phyloP scores from a whole-genome alignment of 2,888 invertebrate genomes.

The Hofmannophila pseudospretella region DNA sequence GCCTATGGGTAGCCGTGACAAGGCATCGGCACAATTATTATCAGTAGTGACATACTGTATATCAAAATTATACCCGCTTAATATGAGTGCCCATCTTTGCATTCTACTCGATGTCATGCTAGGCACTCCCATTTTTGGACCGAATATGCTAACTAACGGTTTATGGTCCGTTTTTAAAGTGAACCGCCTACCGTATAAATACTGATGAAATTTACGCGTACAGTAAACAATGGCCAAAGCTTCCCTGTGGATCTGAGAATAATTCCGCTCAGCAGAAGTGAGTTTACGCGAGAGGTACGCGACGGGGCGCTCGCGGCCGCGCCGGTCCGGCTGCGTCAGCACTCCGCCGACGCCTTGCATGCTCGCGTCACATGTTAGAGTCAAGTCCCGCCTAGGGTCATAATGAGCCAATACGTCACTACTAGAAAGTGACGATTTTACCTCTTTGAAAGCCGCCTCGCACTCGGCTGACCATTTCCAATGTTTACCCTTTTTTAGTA shows the following conservation, averaged over 20 bases:
- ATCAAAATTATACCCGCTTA: conserved; percentile 9
- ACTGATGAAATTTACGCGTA: conserved; percentile 9
- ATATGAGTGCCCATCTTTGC: conserved; percentile 13
- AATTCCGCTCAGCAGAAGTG: conserved; percentile 3
- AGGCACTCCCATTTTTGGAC: conserved; percentile 7
- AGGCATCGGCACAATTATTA: conserved; percentile 9
- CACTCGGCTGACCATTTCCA: conserved; percentile 2
- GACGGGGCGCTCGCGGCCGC: conserved; percentile 6
- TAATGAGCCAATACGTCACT: not conserved
- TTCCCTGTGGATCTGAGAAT: conserved; percentile 9
- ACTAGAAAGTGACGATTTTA: not conserved
- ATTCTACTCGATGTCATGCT: conserved; percentile 10
- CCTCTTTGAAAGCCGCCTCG: not conserved
- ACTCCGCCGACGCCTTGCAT: not conserved
- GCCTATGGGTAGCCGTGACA: too few relatives aligned
- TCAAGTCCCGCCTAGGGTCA: not conserved
- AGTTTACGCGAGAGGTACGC: conserved; percentile 8
- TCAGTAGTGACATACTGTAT: conserved; percentile 12
- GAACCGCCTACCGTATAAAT: conserved; percentile 8
- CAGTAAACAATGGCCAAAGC: conserved; percentile 8
- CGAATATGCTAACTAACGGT: conserved; percentile 9
- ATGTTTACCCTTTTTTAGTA: conserved; percentile 1
- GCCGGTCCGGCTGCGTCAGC: not conserved
- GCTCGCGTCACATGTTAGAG: not conserved
- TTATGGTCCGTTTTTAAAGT: too few relatives aligned